Evolutionary conservation across 2,797 vertebrate genomes (phyloP), one percentile per base, ranked within the genome.

Genomic region (Leptodactylus fallax): DNA sequence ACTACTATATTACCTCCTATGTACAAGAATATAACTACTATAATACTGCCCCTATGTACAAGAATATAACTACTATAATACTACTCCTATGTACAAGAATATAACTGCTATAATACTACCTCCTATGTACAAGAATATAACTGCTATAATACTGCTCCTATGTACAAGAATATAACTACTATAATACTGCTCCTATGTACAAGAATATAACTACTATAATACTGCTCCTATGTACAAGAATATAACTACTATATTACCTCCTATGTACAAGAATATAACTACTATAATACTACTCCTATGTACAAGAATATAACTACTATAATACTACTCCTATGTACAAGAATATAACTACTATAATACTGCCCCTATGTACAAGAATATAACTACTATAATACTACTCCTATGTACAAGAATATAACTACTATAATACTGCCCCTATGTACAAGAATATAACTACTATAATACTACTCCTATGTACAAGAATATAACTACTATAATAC

Each of bases 251-350:
- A 63, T 63, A 63, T 36, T 36, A 71, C 67, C 67, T 1, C 67
- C 67, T 36, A 71, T 36, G 27, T 71, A 36, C 67, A 71, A 36
- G 67, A 71, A 71, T 36, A 36, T 71, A 71, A 71, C 27, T 71
- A 71, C 67, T 71, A 71, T 71, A 71, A 45, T 71, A 71, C 14
- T 71, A 25, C 27, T 8, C 67, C 67, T 71, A 45, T 71, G 16
- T 71, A 71, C 67, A 45, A 45, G 27, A 71, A 71, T 45, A 71
- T 71, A 71, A 71, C 67, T 71, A 67, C 65, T 67, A 67, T 67
- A 45, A 71, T 71, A 71, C 67, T 71, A 25, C 67, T 0, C 67
- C 67, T 71, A 71, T 71, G 16, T 71, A 17, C 67, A 71, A 71
- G 67, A 71, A 71, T 45, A 71, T 36, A 71, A 19, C 67, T 45